phyloP scores from a whole-genome alignment of 2,888 invertebrate species.

The Drosophila algonquin region DNA sequence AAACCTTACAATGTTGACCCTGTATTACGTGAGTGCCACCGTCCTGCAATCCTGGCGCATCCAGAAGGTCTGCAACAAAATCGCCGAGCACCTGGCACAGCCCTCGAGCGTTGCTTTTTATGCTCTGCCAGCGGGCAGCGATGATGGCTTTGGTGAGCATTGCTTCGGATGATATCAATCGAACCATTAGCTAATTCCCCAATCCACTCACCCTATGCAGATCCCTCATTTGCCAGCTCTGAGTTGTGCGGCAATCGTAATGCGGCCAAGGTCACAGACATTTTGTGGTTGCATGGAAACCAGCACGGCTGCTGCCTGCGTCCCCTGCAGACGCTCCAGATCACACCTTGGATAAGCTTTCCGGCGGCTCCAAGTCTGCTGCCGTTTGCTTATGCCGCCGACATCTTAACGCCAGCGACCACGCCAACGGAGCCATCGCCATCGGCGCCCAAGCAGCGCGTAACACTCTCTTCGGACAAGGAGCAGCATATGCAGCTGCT shows the following conservation, averaged over 20 bases:
- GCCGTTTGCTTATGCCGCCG: slow-evolving; percentile 79
- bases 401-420: slow-evolving; percentile 46
- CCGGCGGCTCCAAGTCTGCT: slow-evolving; percentile 83
- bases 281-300: slow-evolving; percentile 82
- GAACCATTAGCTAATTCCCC: not conserved
- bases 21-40: slow-evolving; percentile 93
- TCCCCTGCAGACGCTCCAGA: slow-evolving; percentile 84
- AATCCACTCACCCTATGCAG: slow-evolving; percentile 52
- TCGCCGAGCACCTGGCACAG: slow-evolving; percentile 86
- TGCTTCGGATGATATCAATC: slow-evolving; percentile 6
- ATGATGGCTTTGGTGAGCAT: slow-evolving; percentile 82
- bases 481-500: slow-evolving; percentile 77
- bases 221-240: slow-evolving; percentile 81
- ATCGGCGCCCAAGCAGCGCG: slow-evolving; percentile 30
- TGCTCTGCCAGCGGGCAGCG: slow-evolving; percentile 84
- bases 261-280: slow-evolving; percentile 82
- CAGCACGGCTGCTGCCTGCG: slow-evolving; percentile 83
- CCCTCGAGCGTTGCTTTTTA: slow-evolving; percentile 87
- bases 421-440: slow-evolving; percentile 48
- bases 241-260: slow-evolving; percentile 82
- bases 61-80: slow-evolving; percentile 88
- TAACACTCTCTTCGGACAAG: slow-evolving; percentile 48
- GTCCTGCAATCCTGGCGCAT: slow-evolving; percentile 92
- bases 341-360: slow-evolving; percentile 85
- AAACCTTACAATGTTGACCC: slow-evolving; percentile 86